Conservation (phyloP, 92 coral and sea anemone genomes). For the Phymanthus crucifer region DNA sequence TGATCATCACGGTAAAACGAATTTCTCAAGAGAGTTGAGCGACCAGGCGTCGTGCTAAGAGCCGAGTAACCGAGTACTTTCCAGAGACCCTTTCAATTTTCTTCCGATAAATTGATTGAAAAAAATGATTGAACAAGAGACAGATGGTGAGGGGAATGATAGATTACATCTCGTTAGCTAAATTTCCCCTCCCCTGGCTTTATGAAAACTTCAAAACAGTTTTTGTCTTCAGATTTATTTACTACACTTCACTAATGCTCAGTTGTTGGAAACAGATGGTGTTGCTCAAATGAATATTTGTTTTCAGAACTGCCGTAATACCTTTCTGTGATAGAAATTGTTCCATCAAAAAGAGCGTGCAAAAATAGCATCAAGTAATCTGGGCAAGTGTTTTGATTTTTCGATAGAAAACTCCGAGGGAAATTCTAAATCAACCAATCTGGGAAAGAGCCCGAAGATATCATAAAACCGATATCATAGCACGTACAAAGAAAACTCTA, state of each 20-base stretch:
- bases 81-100: background rate
- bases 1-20: too few species aligned
- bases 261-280: background rate
- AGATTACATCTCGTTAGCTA: too few species aligned
- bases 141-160: too few species aligned
- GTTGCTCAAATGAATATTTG: background rate
- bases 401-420: background rate
- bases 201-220: background rate
- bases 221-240: background rate
- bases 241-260: background rate
- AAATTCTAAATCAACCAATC: background rate
- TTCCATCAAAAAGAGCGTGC: background rate
- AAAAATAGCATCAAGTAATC: background rate
- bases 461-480: background rate
- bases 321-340: background rate
- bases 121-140: background rate
- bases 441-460: background rate
- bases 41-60: background rate
- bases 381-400: slow-evolving; percentile 4
- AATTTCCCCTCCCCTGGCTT: background rate
- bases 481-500: background rate
- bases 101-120: background rate
- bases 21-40: too few species aligned
- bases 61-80: background rate
- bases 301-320: background rate